Evolutionary conservation across 2,113 vertebrate genomes (phyloP).

Genomic region (Etia nguti): DNA sequence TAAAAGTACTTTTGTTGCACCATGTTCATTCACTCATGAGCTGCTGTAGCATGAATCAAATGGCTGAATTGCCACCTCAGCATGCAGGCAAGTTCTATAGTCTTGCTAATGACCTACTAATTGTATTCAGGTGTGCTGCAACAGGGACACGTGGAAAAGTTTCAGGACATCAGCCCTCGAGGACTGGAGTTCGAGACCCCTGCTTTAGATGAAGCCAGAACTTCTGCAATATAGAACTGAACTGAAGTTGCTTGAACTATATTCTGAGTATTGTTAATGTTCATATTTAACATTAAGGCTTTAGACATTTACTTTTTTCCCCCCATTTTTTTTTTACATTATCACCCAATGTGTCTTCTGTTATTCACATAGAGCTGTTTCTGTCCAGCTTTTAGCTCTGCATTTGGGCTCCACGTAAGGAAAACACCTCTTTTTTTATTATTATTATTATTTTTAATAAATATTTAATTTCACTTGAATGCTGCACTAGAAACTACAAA

Average conservation of each 20-base stretch:
- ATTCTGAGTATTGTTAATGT: not conserved
- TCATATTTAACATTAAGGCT: not conserved
- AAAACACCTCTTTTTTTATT: fast-evolving
- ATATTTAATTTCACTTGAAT: not conserved
- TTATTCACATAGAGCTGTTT: not conserved
- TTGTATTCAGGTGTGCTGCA: no score
- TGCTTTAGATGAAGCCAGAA: not conserved
- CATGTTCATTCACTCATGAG: no score
- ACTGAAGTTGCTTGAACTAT: not conserved
- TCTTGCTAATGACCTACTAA: no score
- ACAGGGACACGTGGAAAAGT: no score
- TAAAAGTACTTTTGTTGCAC: no score
- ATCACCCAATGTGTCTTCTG: not conserved
- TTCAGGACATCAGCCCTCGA: no score
- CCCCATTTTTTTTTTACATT: not conserved
- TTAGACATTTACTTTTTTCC: not conserved
- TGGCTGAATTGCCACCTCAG: no score
- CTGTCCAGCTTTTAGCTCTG: not conserved
- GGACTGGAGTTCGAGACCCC: no score
- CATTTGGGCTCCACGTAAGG: not conserved
- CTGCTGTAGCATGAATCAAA: no score
- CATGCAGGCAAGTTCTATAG: no score
- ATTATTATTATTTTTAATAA: not conserved
- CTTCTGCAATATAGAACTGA: not conserved
- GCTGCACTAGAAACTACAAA: not conserved